Base-by-base conservation (phyloP, 2,888 invertebrate genomes). In the Nemotelus pantherinus region DNA sequence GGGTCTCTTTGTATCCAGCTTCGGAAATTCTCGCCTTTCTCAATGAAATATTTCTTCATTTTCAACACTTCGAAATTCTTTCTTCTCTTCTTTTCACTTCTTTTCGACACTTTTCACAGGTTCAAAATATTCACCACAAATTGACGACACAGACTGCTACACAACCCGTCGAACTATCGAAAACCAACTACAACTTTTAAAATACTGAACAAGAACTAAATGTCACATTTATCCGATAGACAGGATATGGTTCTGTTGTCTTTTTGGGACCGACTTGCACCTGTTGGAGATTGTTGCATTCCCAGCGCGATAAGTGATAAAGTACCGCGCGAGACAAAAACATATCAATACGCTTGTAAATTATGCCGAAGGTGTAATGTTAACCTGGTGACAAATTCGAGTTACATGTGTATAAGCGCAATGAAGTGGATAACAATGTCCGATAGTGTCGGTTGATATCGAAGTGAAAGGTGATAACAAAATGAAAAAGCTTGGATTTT, bases 1-100 rank as follows among this genome's bases (percentile, higher is more conserved):
- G 90, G 89, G 60, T 91, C 90, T 55, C 83, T 83, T 50, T 86
- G 81, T 44, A 85, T 78, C 85, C 85, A 87, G 70, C 82, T 83
- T 76, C 67, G 64, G 43, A 60, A 76, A 43, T 64, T 71, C 45
- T 71, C 70, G 7, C 64, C n/a, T 44, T 64, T 64, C n/a, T 67
- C 55, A 58, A 50, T 65, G 74, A 45, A 74, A 9, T 39, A 50
- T 3, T 5, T 45, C 41, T 47, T 65, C 25, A 25, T 25, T 25
- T 25, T 25, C 25, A 25, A 25, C 25, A 25, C 25, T 25, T 25
- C 25, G 25, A 25, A 25, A 25, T 25, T 25, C 25, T 25, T 25
- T 25, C 25, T 25, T 25, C 1, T 25, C 25, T 25, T 25, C n/a
- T 25, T 25, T 25, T 25, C 25, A 25, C 0, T 25, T 25, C 25